Evolutionary conservation across 2,797 vertebrate species (phyloP), one percentile per base, ranked within the genome.

Genomic region (Morelia viridis): DNA sequence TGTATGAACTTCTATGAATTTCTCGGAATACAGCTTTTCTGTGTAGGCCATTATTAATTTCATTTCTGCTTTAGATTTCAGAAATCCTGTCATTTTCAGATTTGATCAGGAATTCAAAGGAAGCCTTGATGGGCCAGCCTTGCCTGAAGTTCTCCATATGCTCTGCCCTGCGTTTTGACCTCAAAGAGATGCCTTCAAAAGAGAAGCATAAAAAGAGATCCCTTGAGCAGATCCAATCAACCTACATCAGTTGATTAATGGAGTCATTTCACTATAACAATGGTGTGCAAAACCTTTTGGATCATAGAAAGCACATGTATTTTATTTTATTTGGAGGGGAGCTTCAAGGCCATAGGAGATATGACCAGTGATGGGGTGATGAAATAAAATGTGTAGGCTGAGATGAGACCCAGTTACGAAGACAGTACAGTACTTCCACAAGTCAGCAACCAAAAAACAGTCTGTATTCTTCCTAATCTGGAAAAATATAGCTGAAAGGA

Each of bases 401-500:
- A 58, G 31, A 80, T 31, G 9, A 56, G 26, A 15, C 28, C 17
- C 24, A 22, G 35, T 35, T 35, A 35, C 35, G 35, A 35, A 35
- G 35, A 35, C 60, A 31, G 11, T 22, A 50, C 80, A 13, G 5
- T 24, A 7, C 19, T 64, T 64, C 41, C 6, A 1, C 65, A 89
- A 58, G 50, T 31, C 28, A 26, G 80, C 41, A 83, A 10, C 35
- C 35, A 13, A 61, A 58, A 3, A 15, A 26, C 19, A 64, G 22
- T 1, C 41, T 11, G 11, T 11, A 15, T 28, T 41, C 31, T 26
- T 24, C 31, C 15, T 60, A 4, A 57, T 58, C 85, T 76, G 90
- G 85, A 35, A 87, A 68, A 87, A 58, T 58, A 11, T 5, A n/a
- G 64, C 90, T 71, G 53, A 71, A 84, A 50, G 85, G 90, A 91